Conservation (phyloP, 2,113 vertebrate species). For the Danio rerio region DNA sequence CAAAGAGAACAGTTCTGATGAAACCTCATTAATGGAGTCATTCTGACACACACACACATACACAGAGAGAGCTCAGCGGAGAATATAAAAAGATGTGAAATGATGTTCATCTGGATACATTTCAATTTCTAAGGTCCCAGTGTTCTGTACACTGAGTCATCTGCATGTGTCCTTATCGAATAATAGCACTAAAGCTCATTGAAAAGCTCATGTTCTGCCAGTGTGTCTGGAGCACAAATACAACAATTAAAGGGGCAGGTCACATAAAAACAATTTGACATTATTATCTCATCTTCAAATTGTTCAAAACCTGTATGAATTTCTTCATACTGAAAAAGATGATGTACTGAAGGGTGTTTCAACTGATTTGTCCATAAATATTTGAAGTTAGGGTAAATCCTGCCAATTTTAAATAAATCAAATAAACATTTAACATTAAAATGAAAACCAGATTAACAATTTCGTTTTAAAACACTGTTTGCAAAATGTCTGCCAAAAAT, state of each 20-base stretch:
- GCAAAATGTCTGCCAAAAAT: no score
- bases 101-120: conserved; percentile 11
- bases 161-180: conserved; percentile 1
- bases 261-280: neutral
- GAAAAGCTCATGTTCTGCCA: neutral
- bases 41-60: neutral
- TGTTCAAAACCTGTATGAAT: neutral
- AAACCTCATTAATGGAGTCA: neutral
- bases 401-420: no score
- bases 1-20: neutral
- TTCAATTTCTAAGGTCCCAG: neutral
- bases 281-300: neutral
- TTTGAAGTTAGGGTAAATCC: no score
- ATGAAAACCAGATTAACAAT: no score
- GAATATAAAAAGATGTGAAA: neutral
- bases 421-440: no score
- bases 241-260: neutral
- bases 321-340: neutral
- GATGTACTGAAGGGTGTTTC: no score
- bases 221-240: neutral
- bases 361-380: no score
- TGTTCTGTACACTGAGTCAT: conserved; percentile 12
- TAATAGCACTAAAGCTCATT: neutral
- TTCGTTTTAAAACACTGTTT: no score
- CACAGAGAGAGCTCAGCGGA: no score